phyloP scores from a whole-genome alignment of 2,113 vertebrate species.

The Elgaria multicarinata region DNA sequence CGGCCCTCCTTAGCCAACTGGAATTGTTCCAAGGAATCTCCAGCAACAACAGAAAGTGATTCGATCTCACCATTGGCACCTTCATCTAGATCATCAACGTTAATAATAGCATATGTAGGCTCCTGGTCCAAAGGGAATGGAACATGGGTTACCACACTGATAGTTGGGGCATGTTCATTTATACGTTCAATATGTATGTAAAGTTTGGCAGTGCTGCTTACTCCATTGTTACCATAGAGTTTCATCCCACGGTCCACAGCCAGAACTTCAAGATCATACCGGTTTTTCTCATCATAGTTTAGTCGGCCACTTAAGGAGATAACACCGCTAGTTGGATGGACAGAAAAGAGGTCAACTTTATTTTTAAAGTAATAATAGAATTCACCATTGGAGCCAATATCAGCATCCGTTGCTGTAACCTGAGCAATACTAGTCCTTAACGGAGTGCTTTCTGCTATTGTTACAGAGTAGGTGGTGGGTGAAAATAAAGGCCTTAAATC shows the following conservation, averaged over 20 bases:
- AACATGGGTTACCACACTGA: slow-evolving; percentile 83
- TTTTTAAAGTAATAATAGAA: slow-evolving; percentile 99
- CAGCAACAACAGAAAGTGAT: slow-evolving; percentile 87
- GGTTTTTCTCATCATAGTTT: slow-evolving; percentile 87
- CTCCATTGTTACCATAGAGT: slow-evolving; percentile 96
- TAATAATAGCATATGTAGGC: slow-evolving; percentile 86
- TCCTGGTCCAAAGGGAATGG: slow-evolving; percentile 84
- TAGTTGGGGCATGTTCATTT: slow-evolving; percentile 88
- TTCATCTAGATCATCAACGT: slow-evolving; percentile 88
- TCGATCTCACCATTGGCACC: slow-evolving; percentile 94
- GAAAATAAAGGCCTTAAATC: slow-evolving; percentile 98
- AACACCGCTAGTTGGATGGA: slow-evolving; percentile 95
- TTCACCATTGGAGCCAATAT: slow-evolving; percentile 97
- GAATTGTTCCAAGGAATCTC: slow-evolving; percentile 88
- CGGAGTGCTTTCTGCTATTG: slow-evolving; percentile 93
- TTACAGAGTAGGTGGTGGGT: slow-evolving; percentile 96
- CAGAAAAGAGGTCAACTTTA: slow-evolving; percentile 93
- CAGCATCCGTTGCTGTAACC: slow-evolving; percentile 97
- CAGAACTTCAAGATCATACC: slow-evolving; percentile 92
- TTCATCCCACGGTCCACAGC: slow-evolving; percentile 98
- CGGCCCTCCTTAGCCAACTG: slow-evolving; percentile 82
- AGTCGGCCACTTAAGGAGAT: slow-evolving; percentile 93
- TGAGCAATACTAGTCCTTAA: slow-evolving; percentile 97
- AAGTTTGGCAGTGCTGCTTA: slow-evolving; percentile 97
- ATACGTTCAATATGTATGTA: slow-evolving; percentile 93